These are phyloP conservation scores for Nymphalis urticae DNA, from an alignment of 2,888 invertebrate species.

Conservation along the genomic window DNA sequence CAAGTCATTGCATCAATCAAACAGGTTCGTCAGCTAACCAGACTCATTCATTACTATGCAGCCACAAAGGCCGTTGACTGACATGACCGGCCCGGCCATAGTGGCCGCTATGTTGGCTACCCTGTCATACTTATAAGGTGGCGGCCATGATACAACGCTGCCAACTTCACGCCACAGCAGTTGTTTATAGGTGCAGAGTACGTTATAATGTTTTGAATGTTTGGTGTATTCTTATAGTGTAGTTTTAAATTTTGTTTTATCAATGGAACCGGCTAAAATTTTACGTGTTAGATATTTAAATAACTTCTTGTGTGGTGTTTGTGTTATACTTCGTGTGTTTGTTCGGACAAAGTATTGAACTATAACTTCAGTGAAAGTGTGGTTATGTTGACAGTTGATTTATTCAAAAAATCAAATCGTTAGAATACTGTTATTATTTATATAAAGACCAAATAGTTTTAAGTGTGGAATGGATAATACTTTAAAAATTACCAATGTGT, in stretches of 20 bases:
- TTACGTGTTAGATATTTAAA: slow-evolving; percentile 32
- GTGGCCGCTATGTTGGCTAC: slow-evolving; percentile 52
- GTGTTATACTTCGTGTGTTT: slow-evolving; percentile 30
- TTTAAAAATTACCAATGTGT: neutral
- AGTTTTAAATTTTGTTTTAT: slow-evolving; percentile 47
- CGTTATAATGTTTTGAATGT: slow-evolving; percentile 69
- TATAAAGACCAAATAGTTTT: neutral
- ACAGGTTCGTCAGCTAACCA: slow-evolving; percentile 49
- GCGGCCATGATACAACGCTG: slow-evolving; percentile 41
- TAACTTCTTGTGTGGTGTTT: slow-evolving; percentile 40
- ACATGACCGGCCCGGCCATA: slow-evolving; percentile 38
- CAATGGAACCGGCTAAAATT: slow-evolving; percentile 55
- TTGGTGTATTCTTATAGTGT: slow-evolving; percentile 48
- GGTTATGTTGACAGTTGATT: slow-evolving; percentile 69
- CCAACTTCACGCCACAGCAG: slow-evolving; percentile 64
- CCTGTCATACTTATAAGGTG: slow-evolving; percentile 44
- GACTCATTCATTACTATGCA: slow-evolving; percentile 59
- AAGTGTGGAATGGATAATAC: slow-evolving; percentile 5
- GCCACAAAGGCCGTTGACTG: slow-evolving; percentile 63
- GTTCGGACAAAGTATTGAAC: slow-evolving; percentile 27
- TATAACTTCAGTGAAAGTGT: slow-evolving; percentile 57
- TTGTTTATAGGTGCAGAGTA: slow-evolving; percentile 55
- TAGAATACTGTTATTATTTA: slow-evolving; percentile 18
- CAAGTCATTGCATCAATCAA: slow-evolving; percentile 41
- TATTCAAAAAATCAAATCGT: slow-evolving; percentile 28